A percentile compares a stretch with the other conserved stretches of the same genome.
Evolutionary conservation across 2,797 vertebrate genomes (phyloP).

Genomic region (Diplodus sargus): DNA sequence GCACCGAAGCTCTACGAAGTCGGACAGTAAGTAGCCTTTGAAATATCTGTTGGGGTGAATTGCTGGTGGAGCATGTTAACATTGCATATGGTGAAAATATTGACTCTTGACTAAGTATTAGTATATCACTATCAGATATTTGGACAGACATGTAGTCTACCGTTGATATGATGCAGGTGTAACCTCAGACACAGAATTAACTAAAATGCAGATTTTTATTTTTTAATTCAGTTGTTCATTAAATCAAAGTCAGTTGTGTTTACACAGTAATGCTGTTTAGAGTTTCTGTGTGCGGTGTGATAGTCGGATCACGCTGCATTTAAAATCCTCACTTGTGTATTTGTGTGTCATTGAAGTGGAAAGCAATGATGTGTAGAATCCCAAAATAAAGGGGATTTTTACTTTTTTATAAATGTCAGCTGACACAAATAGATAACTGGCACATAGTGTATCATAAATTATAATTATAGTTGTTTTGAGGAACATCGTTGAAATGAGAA

Average conservation of each 20-base stretch:
- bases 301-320: too few species aligned
- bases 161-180: neutral
- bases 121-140: neutral
- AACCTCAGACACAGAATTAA: neutral
- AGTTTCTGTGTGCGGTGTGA: neutral
- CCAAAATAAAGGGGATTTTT: neutral
- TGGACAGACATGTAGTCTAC: neutral
- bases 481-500: neutral
- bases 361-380: neutral
- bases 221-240: neutral
- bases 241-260: neutral
- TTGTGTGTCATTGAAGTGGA: too few species aligned
- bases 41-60: neutral
- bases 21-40: conserved; percentile 91
- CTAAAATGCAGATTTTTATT: neutral
- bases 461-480: neutral
- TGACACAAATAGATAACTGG: neutral
- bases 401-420: neutral
- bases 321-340: too few species aligned
- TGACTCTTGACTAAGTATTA: neutral
- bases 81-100: neutral
- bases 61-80: neutral
- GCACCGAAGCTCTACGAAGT: conserved; percentile 88
- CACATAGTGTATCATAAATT: neutral
- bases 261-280: neutral